Conservation (phyloP, 2,888 invertebrate species). For the Drosophila greeni region DNA sequence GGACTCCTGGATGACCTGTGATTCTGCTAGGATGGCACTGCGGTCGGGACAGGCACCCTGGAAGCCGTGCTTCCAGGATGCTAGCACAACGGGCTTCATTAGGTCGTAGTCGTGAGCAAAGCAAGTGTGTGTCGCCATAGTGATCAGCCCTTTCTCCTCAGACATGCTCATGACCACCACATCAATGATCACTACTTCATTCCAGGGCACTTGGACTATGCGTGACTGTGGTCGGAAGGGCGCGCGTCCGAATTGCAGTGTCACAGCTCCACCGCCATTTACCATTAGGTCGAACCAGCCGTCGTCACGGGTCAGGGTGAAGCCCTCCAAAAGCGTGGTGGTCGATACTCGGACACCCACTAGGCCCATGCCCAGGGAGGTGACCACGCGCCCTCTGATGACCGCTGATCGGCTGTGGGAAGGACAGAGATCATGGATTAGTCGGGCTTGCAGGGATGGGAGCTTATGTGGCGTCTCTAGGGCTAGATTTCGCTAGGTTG, state of each 20-base stretch:
- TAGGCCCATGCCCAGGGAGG: constrained; percentile 93
- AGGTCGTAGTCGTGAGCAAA: constrained; percentile 92
- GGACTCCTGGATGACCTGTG: constrained; percentile 96
- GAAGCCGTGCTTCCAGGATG: constrained; percentile 96
- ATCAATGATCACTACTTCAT: constrained; percentile 97
- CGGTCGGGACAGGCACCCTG: constrained; percentile 96
- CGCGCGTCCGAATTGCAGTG: constrained; percentile 94
- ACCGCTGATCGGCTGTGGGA: constrained; percentile 93
- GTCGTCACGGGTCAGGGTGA: constrained; percentile 93
- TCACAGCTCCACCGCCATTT: constrained; percentile 99
- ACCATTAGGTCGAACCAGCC: constrained; percentile 99
- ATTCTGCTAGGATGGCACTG: constrained; percentile 92
- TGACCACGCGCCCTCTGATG: constrained; percentile 95
- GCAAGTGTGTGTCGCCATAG: constrained; percentile 87
- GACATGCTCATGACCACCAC: constrained; percentile 89
- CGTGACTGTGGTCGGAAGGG: constrained; percentile 93
- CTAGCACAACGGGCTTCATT: constrained; percentile 95
- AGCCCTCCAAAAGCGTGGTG: constrained; percentile 95
- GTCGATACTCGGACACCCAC: constrained; percentile 98
- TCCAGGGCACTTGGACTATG: constrained; percentile 97
- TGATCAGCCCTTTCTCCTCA: constrained; percentile 85
- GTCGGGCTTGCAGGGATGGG: constrained; percentile 42
- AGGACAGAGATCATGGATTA: constrained; percentile 47
- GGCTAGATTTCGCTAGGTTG: constrained; percentile 51
- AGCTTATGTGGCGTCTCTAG: constrained; percentile 19